phyloP scores from a whole-genome alignment of 2,113 vertebrate species.

The Emydocephalus ijimae region DNA sequence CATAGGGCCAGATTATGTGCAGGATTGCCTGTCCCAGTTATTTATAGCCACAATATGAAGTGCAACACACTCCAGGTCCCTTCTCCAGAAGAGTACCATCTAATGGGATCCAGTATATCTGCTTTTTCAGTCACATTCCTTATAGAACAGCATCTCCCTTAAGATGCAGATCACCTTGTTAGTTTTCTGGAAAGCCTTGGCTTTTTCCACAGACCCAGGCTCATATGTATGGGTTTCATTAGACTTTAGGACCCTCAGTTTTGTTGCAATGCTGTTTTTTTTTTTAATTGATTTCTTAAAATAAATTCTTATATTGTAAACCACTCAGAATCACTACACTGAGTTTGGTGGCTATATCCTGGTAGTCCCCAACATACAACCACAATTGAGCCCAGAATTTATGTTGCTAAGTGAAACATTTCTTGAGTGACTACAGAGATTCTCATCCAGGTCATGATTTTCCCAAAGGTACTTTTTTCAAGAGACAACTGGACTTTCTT shows the following conservation, averaged over 20 bases:
- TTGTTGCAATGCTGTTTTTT: neutral
- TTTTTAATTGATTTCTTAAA: neutral
- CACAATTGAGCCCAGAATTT: too few relatives aligned
- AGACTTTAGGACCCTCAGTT: neutral
- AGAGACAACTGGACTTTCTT: too few relatives aligned
- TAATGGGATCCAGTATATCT: neutral
- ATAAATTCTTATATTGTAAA: neutral
- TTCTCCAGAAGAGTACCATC: neutral
- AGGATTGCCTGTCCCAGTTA: neutral
- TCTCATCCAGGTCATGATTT: too few relatives aligned
- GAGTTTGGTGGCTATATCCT: neutral
- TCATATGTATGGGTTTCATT: neutral
- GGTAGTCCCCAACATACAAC: too few relatives aligned
- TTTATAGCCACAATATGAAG: neutral
- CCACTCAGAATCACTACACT: neutral
- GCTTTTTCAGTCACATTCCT: neutral
- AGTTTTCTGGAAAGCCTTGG: neutral
- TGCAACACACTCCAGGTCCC: neutral
- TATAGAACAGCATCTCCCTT: neutral
- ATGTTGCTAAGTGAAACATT: too few relatives aligned
- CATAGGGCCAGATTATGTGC: neutral
- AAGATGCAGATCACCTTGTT: neutral
- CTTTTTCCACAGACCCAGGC: neutral
- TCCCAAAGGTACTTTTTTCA: too few relatives aligned
- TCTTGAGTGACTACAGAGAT: too few relatives aligned